A percentile compares a stretch with the other conserved stretches of the same genome.
Conservation (phyloP, 2,113 vertebrate genomes). For the human region GRCh38 chr14:29453501-29454000, state of each 20-base stretch:
- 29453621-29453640: constrained; percentile 71
- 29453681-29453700: constrained; percentile 24
- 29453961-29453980: constrained; percentile 64
- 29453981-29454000: constrained; percentile 59
- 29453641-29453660: neutral
- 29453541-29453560: constrained; percentile 14
- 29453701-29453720: constrained; percentile 74
- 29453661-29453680: constrained; percentile 66
- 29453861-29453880: constrained; percentile 76
- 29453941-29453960: constrained; percentile 60
- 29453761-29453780: constrained; percentile 77
- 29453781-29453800: constrained; percentile 78
- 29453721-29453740: constrained; percentile 74
- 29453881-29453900: constrained; percentile 77
- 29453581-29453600: constrained; percentile 65
- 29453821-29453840: constrained; percentile 78
- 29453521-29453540: constrained; percentile 63
- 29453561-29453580: constrained; percentile 63
- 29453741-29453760: constrained; percentile 72
- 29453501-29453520: constrained; percentile 59
- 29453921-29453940: constrained; percentile 64
- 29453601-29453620: constrained; percentile 53
- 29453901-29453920: constrained; percentile 71
- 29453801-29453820: constrained; percentile 76
- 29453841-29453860: constrained; percentile 69